A percentile compares a stretch with the other conserved stretches of the same genome.
These are phyloP conservation scores for Carassius auratus DNA, from an alignment of 2,113 vertebrate species.

Conservation along the genomic window DNA sequence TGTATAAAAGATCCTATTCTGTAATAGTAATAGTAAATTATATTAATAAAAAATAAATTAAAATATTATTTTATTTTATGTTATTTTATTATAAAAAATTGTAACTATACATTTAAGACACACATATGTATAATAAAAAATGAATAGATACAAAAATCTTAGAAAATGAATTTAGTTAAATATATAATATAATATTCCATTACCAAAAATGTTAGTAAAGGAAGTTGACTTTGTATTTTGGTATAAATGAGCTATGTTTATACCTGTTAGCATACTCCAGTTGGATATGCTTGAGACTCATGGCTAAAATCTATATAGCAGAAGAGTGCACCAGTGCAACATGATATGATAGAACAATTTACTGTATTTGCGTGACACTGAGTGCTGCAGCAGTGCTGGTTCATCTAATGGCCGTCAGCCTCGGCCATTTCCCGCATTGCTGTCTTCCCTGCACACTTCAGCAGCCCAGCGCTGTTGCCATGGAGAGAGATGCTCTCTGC, in stretches of 20 bases:
- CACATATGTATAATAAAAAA: too few species aligned
- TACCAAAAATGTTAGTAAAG: not conserved
- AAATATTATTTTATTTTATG: not conserved
- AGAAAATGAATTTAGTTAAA: too few species aligned
- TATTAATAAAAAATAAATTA: not conserved
- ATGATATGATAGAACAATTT: too few species aligned
- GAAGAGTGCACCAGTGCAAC: not conserved
- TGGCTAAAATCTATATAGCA: too few species aligned
- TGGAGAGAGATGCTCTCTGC: constrained; percentile 69
- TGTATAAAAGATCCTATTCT: not conserved
- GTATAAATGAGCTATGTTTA: too few species aligned
- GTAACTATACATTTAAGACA: too few species aligned
- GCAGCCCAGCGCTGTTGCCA: constrained; percentile 73
- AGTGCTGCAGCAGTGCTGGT: too few species aligned
- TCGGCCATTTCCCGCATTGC: constrained; percentile 50
- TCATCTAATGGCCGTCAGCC: constrained; percentile 39
- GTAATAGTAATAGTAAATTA: not conserved
- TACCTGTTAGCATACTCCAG: too few species aligned
- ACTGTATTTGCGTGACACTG: not conserved
- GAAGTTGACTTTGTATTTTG: not conserved
- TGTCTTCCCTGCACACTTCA: constrained; percentile 40
- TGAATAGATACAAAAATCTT: too few species aligned
- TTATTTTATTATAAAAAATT: not conserved
- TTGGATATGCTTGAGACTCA: too few species aligned
- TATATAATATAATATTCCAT: too few species aligned